phyloP scores from a whole-genome alignment of 2,113 vertebrate genomes.

The human region GRCh38 chr17:33515501-33516000 shows the following conservation, averaged over 20 bases:
- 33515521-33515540: not conserved
- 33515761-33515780: too few species aligned
- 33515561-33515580: accelerated
- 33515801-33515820: too few species aligned
- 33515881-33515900: too few species aligned
- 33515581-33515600: not conserved
- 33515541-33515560: not conserved
- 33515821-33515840: too few species aligned
- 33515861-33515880: too few species aligned
- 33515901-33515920: too few species aligned
- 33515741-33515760: not conserved
- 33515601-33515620: not conserved
- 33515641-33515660: not conserved
- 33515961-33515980: too few species aligned
- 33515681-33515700: not conserved
- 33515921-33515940: too few species aligned
- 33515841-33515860: too few species aligned
- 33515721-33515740: not conserved
- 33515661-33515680: accelerated
- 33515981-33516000: too few species aligned
- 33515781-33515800: too few species aligned
- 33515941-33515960: too few species aligned
- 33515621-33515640: not conserved
- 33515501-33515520: not conserved
- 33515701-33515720: not conserved